Evolutionary conservation across 2,113 vertebrate species (phyloP).

Genomic region (Nicator chloris): DNA sequence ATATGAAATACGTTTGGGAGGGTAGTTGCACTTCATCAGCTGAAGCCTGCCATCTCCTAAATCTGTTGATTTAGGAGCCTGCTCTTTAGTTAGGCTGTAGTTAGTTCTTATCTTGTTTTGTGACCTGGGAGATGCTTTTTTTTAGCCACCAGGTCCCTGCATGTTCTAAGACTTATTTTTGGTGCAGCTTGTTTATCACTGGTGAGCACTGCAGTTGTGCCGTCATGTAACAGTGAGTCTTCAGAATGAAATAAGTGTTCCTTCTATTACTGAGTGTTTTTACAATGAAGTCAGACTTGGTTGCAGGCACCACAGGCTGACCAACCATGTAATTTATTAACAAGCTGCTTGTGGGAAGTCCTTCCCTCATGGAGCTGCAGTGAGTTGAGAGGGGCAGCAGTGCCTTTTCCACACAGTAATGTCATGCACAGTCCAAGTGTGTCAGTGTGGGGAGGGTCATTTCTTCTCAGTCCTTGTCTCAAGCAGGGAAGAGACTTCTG

Average conservation of each 20-base stretch:
- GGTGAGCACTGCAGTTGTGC: not conserved
- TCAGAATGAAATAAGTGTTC: not conserved
- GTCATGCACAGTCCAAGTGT: not conserved
- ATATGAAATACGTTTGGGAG: not conserved
- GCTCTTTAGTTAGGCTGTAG: not conserved
- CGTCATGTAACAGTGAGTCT: not conserved
- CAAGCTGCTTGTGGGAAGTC: not conserved
- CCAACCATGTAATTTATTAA: not conserved
- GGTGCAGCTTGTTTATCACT: not conserved
- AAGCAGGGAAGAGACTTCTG: not conserved
- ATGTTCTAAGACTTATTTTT: not conserved
- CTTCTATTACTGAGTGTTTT: not conserved
- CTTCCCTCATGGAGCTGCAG: not conserved
- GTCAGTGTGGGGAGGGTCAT: not conserved
- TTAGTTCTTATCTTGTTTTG: not conserved
- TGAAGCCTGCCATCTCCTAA: not conserved
- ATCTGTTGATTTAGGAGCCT: not conserved
- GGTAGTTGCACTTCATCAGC: not conserved
- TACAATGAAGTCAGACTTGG: not conserved
- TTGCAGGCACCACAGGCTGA: not conserved
- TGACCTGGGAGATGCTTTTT: not conserved
- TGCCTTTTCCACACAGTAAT: fast-evolving
- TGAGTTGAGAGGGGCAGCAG: not conserved
- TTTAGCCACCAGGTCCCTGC: not conserved
- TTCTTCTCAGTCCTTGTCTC: not conserved